Conservation (phyloP, 2,888 invertebrate species). For the Caenorhabditis panamensis region DNA sequence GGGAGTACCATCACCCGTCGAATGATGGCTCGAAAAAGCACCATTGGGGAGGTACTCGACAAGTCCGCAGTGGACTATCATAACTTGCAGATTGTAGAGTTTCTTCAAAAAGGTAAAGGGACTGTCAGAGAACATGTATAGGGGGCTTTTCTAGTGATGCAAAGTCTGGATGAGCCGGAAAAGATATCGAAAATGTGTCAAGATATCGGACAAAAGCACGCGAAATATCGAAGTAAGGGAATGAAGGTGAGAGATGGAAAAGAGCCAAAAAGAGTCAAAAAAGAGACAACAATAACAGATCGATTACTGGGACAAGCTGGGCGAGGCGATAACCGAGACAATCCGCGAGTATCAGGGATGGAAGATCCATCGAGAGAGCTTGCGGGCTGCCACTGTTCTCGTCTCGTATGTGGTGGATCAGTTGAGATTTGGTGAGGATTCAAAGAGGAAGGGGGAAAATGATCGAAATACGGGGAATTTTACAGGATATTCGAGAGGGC, state of each 20-base stretch:
- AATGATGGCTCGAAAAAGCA: constrained; percentile 58
- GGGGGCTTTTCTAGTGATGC: constrained; percentile 60
- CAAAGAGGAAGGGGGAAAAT: too few species aligned
- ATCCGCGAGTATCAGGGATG: constrained; percentile 72
- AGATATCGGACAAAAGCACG: constrained; percentile 57
- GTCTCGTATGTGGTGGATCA: constrained; percentile 72
- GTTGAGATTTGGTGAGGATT: constrained; percentile 63
- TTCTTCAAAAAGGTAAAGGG: constrained; percentile 59
- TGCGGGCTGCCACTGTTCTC: constrained; percentile 71
- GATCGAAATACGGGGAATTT: constrained; percentile 1
- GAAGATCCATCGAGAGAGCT: constrained; percentile 69
- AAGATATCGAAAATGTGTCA: constrained; percentile 60
- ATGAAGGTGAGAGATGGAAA: constrained; percentile 40
- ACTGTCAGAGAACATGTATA: background rate
- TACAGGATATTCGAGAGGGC: constrained; percentile 59
- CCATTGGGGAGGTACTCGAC: constrained; percentile 60
- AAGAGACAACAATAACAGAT: constrained; percentile 39
- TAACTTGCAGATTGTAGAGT: constrained; percentile 56
- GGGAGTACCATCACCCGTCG: constrained; percentile 63
- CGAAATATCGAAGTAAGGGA: constrained; percentile 53
- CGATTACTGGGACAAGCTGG: constrained; percentile 73
- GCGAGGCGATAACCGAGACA: constrained; percentile 72
- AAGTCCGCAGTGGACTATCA: constrained; percentile 50
- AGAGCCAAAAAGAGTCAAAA: constrained; percentile 6
- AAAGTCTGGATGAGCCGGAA: constrained; percentile 65